phyloP scores from a whole-genome alignment of 2,113 vertebrate genomes.

The Etheostoma spectabile region DNA sequence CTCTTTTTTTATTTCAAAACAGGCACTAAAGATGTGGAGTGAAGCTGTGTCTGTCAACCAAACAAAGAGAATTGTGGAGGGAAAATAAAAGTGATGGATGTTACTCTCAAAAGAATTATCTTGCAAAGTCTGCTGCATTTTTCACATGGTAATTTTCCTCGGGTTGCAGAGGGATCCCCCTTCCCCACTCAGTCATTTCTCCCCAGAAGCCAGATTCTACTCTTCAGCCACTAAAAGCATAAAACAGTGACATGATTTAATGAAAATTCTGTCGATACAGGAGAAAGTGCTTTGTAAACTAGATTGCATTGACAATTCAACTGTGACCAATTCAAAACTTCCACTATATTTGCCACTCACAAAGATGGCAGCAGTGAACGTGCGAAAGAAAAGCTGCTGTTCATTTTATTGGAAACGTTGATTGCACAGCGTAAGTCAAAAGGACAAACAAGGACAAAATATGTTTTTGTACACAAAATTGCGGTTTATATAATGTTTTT shows the following conservation, averaged over 20 bases:
- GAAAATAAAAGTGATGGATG: constrained; percentile 60
- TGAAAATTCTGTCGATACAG: constrained; percentile 53
- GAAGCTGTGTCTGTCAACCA: constrained; percentile 17
- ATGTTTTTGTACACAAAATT: background rate
- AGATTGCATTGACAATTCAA: constrained; percentile 42
- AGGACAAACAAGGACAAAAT: background rate
- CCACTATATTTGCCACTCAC: constrained; percentile 26
- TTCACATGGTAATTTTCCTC: constrained; percentile 60
- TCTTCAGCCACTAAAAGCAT: constrained; percentile 54
- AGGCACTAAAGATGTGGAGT: background rate
- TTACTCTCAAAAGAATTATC: constrained; percentile 54
- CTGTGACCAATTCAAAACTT: constrained; percentile 51
- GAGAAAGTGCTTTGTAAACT: constrained; percentile 58
- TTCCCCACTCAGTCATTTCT: constrained; percentile 44
- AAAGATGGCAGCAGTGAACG: constrained; percentile 26
- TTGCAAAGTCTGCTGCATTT: constrained; percentile 53
- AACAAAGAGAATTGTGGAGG: constrained; percentile 26
- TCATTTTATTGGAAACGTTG: background rate
- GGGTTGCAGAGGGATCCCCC: constrained; percentile 35
- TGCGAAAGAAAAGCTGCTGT: constrained; percentile 1
- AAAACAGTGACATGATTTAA: constrained; percentile 40
- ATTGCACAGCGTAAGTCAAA: background rate
- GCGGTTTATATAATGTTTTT: background rate
- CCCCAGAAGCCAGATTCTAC: constrained; percentile 29
- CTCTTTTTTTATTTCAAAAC: background rate